Evolutionary conservation across 2,888 invertebrate species (phyloP).

Genomic region (Norana najaformis): DNA sequence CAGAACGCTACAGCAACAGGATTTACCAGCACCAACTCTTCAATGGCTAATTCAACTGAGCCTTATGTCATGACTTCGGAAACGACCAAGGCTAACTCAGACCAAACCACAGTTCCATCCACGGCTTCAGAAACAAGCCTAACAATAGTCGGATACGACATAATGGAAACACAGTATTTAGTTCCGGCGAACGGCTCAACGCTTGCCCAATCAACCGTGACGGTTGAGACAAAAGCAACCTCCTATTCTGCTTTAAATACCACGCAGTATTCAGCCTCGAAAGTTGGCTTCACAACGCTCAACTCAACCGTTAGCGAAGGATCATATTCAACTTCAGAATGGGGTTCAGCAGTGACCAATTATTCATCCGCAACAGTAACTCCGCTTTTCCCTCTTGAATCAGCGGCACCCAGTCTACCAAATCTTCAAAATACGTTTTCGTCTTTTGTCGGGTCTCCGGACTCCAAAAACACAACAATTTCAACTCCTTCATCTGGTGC

Average conservation of each 20-base stretch:
- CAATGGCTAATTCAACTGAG: background rate
- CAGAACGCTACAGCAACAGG: background rate
- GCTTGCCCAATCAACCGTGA: background rate
- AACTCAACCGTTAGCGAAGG: background rate
- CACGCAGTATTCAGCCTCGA: background rate
- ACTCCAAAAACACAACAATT: background rate
- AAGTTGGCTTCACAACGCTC: background rate
- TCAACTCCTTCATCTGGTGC: background rate
- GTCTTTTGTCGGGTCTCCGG: background rate
- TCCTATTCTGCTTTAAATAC: background rate
- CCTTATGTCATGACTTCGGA: too few species aligned
- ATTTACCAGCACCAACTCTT: background rate
- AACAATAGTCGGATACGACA: background rate
- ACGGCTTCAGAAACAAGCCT: background rate
- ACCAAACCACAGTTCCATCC: background rate
- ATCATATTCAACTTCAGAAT: background rate
- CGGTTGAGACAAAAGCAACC: background rate
- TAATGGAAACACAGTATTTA: background rate
- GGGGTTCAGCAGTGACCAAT: background rate
- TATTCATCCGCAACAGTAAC: background rate
- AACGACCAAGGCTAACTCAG: background rate
- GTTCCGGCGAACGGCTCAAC: background rate
- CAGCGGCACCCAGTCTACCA: background rate
- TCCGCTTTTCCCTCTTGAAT: background rate
- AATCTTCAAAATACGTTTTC: background rate